Evolutionary conservation across 2,888 invertebrate species (phyloP).

Genomic region (Oxystoma pomonae): DNA sequence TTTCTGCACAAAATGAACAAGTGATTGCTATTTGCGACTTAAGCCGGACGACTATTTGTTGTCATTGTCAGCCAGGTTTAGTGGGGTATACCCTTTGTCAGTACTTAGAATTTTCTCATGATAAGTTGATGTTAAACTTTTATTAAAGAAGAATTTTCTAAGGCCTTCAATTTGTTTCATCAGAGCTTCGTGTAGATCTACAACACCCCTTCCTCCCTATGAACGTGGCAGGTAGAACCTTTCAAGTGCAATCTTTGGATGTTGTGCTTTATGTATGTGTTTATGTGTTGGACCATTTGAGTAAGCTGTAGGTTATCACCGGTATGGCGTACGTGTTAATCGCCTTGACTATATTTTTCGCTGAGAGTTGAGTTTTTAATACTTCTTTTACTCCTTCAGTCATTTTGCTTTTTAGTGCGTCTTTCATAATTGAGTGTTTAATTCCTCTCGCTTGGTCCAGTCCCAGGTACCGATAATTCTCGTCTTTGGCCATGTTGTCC

Average conservation of each 20-base stretch:
- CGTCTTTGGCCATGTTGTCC: background rate
- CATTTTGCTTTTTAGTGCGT: background rate
- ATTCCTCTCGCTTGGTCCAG: slow-evolving; percentile 4
- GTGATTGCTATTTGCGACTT: too few species aligned
- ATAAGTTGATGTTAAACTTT: background rate
- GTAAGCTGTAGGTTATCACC: too few species aligned
- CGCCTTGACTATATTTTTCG: background rate
- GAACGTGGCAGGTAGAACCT: slow-evolving; percentile 4
- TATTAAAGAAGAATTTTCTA: slow-evolving; percentile 2
- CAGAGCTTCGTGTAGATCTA: slow-evolving; percentile 2
- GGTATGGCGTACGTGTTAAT: too few species aligned
- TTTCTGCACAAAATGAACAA: too few species aligned
- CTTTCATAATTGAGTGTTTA: background rate
- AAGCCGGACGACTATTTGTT: too few species aligned
- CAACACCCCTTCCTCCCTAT: slow-evolving; percentile 3
- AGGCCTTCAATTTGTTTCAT: background rate
- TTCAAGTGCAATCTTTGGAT: slow-evolving; percentile 2
- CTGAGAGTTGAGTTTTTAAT: slow-evolving; percentile 1
- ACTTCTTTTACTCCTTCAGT: background rate
- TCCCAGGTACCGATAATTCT: slow-evolving; percentile 1
- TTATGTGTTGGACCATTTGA: slow-evolving; percentile 4
- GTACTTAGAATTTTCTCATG: background rate
- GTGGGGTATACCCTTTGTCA: background rate
- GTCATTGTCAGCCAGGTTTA: slow-evolving; percentile 1
- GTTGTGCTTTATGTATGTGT: slow-evolving; percentile 1